A percentile compares a stretch with the other conserved stretches of the same genome.
Conservation (phyloP, 2,113 vertebrate genomes). For the Ondatra zibethicus region DNA sequence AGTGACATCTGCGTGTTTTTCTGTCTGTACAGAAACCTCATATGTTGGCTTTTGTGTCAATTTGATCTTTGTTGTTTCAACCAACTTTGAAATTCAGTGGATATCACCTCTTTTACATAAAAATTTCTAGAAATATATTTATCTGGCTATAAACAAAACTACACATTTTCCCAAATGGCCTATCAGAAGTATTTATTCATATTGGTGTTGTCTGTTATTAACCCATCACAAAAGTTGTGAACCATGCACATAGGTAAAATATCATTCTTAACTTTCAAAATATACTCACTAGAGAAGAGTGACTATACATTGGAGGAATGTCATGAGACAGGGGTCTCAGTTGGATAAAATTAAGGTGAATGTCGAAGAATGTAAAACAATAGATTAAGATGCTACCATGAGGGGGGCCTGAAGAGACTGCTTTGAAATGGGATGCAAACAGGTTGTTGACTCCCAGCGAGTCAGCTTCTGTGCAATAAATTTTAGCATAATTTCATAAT, state of each 20-base stretch:
- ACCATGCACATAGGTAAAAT: conserved; percentile 40
- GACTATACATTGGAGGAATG: not conserved
- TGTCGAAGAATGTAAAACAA: not conserved
- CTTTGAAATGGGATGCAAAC: not conserved
- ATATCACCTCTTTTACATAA: conserved; percentile 58
- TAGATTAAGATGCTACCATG: not conserved
- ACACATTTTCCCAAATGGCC: conserved; percentile 53
- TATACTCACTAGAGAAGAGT: conserved; percentile 35
- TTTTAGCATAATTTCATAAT: not conserved
- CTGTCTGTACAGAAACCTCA: conserved; percentile 14
- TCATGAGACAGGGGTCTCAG: not conserved
- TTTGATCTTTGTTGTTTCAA: conserved; percentile 62
- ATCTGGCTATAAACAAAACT: conserved; percentile 58
- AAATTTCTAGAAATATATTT: conserved; percentile 68
- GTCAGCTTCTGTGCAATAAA: not conserved
- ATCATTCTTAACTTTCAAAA: conserved; percentile 65
- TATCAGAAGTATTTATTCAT: conserved; percentile 36
- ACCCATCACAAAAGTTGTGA: conserved; percentile 41
- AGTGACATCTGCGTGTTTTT: conserved; percentile 63
- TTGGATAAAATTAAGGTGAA: not conserved
- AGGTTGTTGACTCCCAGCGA: not conserved
- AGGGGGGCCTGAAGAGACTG: not conserved
- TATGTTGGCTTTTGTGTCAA: conserved; percentile 66
- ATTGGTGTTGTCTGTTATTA: conserved; percentile 44
- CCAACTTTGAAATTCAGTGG: conserved; percentile 72